Base-by-base conservation (phyloP, 2,797 vertebrate species). In the Sebastes diaconus region DNA sequence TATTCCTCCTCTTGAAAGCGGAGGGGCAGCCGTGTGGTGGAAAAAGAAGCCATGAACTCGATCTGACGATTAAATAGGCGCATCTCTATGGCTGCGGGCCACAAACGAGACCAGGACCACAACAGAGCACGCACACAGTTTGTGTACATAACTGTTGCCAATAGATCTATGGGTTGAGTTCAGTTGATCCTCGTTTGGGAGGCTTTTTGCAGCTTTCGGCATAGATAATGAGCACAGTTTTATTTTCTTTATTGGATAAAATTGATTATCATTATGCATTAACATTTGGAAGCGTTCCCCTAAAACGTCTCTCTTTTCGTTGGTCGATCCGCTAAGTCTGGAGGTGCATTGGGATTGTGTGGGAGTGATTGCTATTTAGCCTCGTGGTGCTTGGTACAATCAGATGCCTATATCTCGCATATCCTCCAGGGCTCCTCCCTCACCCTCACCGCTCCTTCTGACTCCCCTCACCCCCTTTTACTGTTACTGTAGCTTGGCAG, bases 291-390 rank as follows among this genome's bases (percentile, higher is more conserved):
- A 86, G 84, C 58, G 39, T 71, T 86, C 69, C 84, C 54, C 71
- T 67, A 18, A 85, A 90, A 87, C 74, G 76, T 77, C 68, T 67
- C 64, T 75, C 57, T 84, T 73, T 80, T 39, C 32, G 61, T 74
- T 58, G 72, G 85, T 92, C 87, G 80, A 91, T 93, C 57, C 18
- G 60, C 54, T 87, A 75, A 90, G 90, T 90, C 93, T 87, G 79
- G 90, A 90, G 90, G 89, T 93, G 91, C 93, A 89, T 88, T 94
- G 93, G 93, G 93, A 94, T 89, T 92, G 93, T 94, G 94, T 95
- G 94, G 92, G 94, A 95, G 94, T 95, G 94, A 95, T 96, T 95
- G 94, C 94, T 95, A 95, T 95, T 96, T 96, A 96, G 95, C 95
- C 94, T 96, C 91, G 90, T 94, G 93, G 89, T 95, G 95, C 93